Evolutionary conservation across 2,797 vertebrate species (phyloP).

Genomic region (Trachurus trachurus): DNA sequence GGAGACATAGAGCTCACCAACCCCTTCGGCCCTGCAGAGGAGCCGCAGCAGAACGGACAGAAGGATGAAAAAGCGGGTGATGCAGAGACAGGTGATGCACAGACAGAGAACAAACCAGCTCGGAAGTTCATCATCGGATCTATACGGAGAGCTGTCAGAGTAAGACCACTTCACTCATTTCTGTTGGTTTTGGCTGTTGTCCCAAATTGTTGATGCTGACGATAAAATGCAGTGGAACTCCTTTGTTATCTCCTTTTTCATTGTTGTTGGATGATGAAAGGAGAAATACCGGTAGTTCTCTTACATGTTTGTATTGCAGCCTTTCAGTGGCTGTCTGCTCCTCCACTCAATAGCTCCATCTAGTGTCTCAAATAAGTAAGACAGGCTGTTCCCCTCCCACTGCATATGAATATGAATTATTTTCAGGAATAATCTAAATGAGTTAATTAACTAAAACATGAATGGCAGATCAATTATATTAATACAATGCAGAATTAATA

Average conservation of each 20-base stretch:
- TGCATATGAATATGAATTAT: too few relatives aligned
- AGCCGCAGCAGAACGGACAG: conserved; percentile 65
- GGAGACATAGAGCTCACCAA: conserved; percentile 90
- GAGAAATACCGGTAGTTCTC: not conserved
- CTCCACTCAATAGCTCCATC: conserved; percentile 44
- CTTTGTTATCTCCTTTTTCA: not conserved
- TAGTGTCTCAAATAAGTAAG: conserved; percentile 41
- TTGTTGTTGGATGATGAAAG: not conserved
- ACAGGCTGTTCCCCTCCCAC: not conserved
- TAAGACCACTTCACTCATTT: conserved; percentile 71
- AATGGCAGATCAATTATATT: not conserved
- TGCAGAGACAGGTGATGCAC: not conserved
- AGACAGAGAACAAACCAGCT: conserved; percentile 66
- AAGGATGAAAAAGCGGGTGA: conserved; percentile 1
- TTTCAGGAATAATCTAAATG: too few relatives aligned
- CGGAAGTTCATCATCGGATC: conserved; percentile 86
- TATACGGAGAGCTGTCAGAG: conserved; percentile 90
- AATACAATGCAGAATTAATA: not conserved
- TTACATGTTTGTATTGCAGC: not conserved
- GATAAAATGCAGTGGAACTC: not conserved
- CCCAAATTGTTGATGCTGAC: not conserved
- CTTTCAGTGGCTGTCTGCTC: not conserved
- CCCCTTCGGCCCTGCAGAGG: conserved; percentile 66
- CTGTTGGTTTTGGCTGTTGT: not conserved
- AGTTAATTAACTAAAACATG: too few relatives aligned